phyloP scores from a whole-genome alignment of 2,888 invertebrate genomes.

The Limnephilus rhombicus region DNA sequence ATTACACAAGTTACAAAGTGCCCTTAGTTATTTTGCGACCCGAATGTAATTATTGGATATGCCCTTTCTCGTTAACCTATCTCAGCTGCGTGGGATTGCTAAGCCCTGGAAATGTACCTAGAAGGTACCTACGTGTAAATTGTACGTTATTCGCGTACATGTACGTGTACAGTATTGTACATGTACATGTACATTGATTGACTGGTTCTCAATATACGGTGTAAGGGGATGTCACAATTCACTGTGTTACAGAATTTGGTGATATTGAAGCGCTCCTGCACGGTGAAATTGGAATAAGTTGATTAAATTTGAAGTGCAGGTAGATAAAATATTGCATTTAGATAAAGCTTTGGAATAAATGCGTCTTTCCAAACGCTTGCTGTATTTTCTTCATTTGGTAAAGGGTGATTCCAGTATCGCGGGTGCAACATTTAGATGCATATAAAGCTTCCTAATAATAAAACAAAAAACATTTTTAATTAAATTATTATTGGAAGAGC shows the following conservation, averaged over 20 bases:
- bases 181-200: background rate
- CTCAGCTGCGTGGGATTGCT: background rate
- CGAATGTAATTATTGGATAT: background rate
- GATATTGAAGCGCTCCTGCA: background rate
- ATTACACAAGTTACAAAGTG: background rate
- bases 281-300: background rate
- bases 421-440: too few relatives aligned
- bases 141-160: too few relatives aligned
- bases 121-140: background rate
- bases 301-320: background rate
- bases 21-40: background rate
- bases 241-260: background rate
- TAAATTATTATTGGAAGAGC: too few relatives aligned
- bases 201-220: background rate
- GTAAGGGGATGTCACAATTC: background rate
- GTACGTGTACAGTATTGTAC: background rate
- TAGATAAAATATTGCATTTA: background rate
- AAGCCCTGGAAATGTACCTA: background rate
- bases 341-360: background rate
- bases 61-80: too few relatives aligned
- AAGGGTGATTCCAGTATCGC: too few relatives aligned
- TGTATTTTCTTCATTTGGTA: too few relatives aligned
- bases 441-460: too few relatives aligned
- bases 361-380: background rate
- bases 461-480: too few relatives aligned